A percentile compares a stretch with the other conserved stretches of the same genome.
Conservation (phyloP, 2,113 vertebrate species). For the Crotalus viridis region DNA sequence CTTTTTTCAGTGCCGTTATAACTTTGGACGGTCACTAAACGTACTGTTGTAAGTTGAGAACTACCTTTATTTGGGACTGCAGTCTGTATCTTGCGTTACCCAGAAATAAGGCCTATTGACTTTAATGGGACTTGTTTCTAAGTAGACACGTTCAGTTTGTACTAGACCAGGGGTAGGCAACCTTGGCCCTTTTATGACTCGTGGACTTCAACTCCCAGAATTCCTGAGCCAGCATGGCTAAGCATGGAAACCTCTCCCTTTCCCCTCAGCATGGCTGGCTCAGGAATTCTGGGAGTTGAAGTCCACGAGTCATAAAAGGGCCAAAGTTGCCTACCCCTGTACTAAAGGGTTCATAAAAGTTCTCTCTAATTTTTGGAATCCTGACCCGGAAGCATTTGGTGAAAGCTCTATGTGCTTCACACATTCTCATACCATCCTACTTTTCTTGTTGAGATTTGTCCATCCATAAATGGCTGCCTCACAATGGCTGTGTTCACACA, state of each 20-base stretch:
- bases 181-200: too few species aligned
- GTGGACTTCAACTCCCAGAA: too few species aligned
- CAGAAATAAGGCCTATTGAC: neutral
- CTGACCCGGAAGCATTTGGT: neutral
- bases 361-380: neutral
- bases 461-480: neutral
- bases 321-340: too few species aligned
- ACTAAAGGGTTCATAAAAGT: neutral
- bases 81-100: neutral
- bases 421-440: neutral
- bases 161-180: neutral
- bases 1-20: neutral
- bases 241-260: too few species aligned
- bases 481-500: neutral
- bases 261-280: too few species aligned
- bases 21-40: neutral
- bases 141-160: neutral
- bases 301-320: too few species aligned
- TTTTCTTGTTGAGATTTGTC: neutral
- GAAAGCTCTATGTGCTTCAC: neutral
- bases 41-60: neutral
- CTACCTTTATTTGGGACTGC: neutral
- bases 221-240: too few species aligned
- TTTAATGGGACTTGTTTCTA: neutral
- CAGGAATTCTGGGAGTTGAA: too few species aligned